Base-by-base conservation (phyloP, 2,113 vertebrate species). In the Dendropsophus ebraccatus region DNA sequence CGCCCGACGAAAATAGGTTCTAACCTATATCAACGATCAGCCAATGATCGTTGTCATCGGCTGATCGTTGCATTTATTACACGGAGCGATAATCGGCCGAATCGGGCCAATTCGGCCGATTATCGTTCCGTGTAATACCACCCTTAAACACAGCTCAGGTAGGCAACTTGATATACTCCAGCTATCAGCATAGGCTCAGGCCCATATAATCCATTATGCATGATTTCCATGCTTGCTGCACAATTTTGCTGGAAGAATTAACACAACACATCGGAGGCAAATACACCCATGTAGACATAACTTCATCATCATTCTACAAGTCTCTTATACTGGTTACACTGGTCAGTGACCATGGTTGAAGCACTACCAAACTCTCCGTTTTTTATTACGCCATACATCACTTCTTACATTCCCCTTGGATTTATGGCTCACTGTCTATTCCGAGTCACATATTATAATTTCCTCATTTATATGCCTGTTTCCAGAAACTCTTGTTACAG, bases 391-490 rank as follows among this genome's bases (percentile, higher is more conserved):
- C 30, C 77, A 12, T 35, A 79, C 54, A 80, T 25, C 35, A 60
- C 16, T 80, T 17, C 37, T 17, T 17, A 45, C 35, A 70, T 41
- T 81, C 56, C 16, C 14, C 7, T 25, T 81, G 37, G n/a, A 41
- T 65, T n/a, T 25, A 17, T 62, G 32, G 30, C 30, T 65, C 56
- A 30, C 5, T 32, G 11, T 47, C 78, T 81, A 47, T 65, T n/a
- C 56, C 62, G 56, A 47, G 56, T 47, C 32, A 65, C 16, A 45
- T 65, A 62, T 81, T 47, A 25, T 80, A 41, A 62, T 65, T 65
- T 81, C 14, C 37, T 81, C 54, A 58, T 81, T 81, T 62, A 62
- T 65, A 58, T 56, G 78, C 56, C 78, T 47, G 54, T 81, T 81
- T 81, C 54, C 41, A 81, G 56, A 62, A 81, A 47, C 37, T 58